Evolutionary conservation across 2,113 vertebrate genomes (phyloP), one percentile per base, ranked within the genome.

Genomic region (Odobenus rosmarus): DNA sequence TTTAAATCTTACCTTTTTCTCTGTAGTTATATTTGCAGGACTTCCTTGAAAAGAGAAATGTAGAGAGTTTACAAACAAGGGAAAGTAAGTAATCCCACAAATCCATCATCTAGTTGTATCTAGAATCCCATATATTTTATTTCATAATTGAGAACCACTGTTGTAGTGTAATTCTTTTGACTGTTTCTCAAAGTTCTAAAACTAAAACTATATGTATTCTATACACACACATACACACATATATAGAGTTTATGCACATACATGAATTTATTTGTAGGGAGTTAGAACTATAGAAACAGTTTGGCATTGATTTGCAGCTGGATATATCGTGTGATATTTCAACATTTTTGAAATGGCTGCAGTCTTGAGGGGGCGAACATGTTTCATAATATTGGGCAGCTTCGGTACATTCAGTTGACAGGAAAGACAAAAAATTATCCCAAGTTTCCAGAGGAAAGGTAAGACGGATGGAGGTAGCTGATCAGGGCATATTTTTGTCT

Each of bases 381-480:
- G 88, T 95, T 96, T 98, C 61, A 94, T 57, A 90, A 95, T 94
- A 93, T 86, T 4, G 4, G 92, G 94, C 55, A 95, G 83, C 87
- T 86, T 90, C 61, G 95, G 53, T 97, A 84, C 0, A 0, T 51
- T 93, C n/a, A 53, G 83, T 76, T 98, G 95, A 98, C 95, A 97
- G 74, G 71, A 82, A 88, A 98, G 95, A 84, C 62, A 87, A 95
- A 97, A 94, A 94, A 88, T 95, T 72, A 84, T 88, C 1, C 0
- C 42, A 88, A 18, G 53, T 96, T 98, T 77, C 81, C 84, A 39
- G 1, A 95, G 57, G 85, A 97, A 96, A 93, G 67, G 87, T 97
- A 98, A 98, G 85, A 97, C 84, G 77, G 62, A 89, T 98, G 28
- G 96, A 94, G 18, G 42, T 77, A 97, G 76, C 77, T 94, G 89